A percentile compares a stretch with the other conserved stretches of the same genome.
phyloP scores from a whole-genome alignment of 2,888 invertebrate species.

The Hirtodrosophila trivittata region DNA sequence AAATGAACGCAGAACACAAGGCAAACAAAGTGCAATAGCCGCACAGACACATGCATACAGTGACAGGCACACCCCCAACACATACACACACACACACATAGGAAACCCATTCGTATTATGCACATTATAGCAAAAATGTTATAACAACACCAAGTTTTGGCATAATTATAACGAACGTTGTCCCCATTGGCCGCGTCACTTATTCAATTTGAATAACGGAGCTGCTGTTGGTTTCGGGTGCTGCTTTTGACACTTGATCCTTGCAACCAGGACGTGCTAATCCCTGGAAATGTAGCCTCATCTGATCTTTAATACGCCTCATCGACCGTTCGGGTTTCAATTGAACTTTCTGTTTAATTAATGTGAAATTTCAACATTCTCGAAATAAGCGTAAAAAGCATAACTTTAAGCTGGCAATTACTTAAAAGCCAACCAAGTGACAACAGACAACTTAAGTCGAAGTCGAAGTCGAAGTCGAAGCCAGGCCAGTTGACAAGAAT shows the following conservation, averaged over 20 bases:
- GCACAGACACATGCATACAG: conserved; percentile 7
- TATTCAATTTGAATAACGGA: neutral
- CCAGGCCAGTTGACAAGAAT: conserved; percentile 7
- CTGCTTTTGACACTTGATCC: neutral
- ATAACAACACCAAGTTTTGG: conserved; percentile 21
- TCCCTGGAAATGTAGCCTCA: no score
- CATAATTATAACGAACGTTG: conserved; percentile 25
- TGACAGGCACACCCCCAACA: neutral
- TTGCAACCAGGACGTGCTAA: no score
- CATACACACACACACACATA: neutral
- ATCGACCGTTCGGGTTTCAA: no score
- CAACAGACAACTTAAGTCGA: neutral
- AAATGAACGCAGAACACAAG: conserved; percentile 23
- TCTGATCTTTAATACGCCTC: no score
- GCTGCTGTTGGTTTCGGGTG: neutral
- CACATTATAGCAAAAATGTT: conserved; percentile 28
- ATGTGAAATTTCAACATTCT: neutral
- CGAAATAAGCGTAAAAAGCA: conserved; percentile 1
- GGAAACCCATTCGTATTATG: conserved; percentile 23
- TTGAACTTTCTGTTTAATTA: neutral
- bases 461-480: neutral
- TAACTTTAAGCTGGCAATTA: conserved; percentile 12
- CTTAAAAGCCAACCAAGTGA: conserved; percentile 2
- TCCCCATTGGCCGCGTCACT: neutral
- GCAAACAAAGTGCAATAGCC: conserved; percentile 27